Base-by-base conservation (phyloP, 2,888 invertebrate genomes). In the Cotesia congregata region DNA sequence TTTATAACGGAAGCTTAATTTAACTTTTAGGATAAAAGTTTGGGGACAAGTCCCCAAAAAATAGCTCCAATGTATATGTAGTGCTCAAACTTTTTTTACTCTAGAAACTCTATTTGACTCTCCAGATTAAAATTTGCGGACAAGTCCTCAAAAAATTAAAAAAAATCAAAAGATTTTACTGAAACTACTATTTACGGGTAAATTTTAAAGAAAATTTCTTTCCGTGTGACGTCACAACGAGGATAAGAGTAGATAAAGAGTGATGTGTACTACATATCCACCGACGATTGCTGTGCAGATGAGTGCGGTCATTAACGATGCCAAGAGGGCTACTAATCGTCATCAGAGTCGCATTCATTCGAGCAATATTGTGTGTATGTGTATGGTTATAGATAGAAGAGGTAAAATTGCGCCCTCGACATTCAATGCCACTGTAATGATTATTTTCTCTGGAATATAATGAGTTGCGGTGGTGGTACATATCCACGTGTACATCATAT, bases 271-370 rank as follows among this genome's bases (percentile, higher is more conserved):
- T 65, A 77, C 71, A 60, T 75, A 68, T 64, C 72, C 75, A 71
- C 73, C 76, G 67, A 77, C 76, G 60, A 67, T 20, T 65, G 12
- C 65, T 38, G 38, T 38, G 38, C 65, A 38, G 65, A 50, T 12
- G 65, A 65, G 65, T 65, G 65, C 65, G 77, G 77, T 83, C 82
- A 82, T 83, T 82, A 83, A 80, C 80, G 77, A 78, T 83, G 84
- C 84, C 83, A 50, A 50, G 80, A 82, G 83, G 83, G 85, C 85
- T 83, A 85, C 85, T 86, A 86, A 85, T 85, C 85, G 85, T 86
- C 86, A 86, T 86, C 85, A 86, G 85, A 83, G 83, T 82, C 83
- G 83, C 85, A 86, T 86, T 86, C 86, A 86, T 74, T 83, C 81
- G 41, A 50, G 50, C 9, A 50, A 50, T 50, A 50, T 50, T 4